Evolutionary conservation across 2,113 vertebrate species (phyloP), one percentile per base, ranked within the genome.

Genomic region (Aleadryas rufinucha): DNA sequence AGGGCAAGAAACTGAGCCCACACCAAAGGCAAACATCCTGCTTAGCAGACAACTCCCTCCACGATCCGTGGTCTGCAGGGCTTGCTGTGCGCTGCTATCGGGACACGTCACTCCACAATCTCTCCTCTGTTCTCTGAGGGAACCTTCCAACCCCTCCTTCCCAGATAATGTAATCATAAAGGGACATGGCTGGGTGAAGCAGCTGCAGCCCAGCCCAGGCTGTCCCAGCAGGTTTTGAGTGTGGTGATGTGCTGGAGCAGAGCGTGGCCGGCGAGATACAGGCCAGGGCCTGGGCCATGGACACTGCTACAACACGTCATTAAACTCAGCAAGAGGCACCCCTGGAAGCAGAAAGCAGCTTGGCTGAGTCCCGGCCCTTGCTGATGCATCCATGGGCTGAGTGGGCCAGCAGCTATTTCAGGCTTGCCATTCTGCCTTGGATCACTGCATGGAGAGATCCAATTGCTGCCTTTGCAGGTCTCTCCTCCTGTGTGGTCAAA

Each of bases 51-150:
- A 81, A 0, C 76, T 92, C 72, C 78, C 72, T 92, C 15, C 68
- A 0, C 1, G 4, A 5, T 0, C 52, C 12, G 0, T 8, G 15
- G 30, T 28, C 42, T 14, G 16, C 87, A 75, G 78, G 76, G 60
- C 35, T 64, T 3, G 4, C 72, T 19, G 69, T 5, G 74, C 52
- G 0, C 63, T 1, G 60, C 88, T 33, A 5, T 18, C 35, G 2
- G 76, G 72, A 66, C 75, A 84, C 10, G 1, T 39, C 71, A 23
- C 54, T 39, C 21, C 76, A 63, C 26, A 74, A 22, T 1, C 18
- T 16, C 60, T 41, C 52, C 78, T 41, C 24, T 23, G 6, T 53
- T 53, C 76, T 42, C 83, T 11, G 33, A 27, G 35, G 60, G 59
- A 86, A 35, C 42, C 28, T 84, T 70, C 69, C 59, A 41, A 71